These are phyloP conservation scores for Fistularia commersonii DNA, from an alignment of 2,797 vertebrate species.

Conservation along the genomic window DNA sequence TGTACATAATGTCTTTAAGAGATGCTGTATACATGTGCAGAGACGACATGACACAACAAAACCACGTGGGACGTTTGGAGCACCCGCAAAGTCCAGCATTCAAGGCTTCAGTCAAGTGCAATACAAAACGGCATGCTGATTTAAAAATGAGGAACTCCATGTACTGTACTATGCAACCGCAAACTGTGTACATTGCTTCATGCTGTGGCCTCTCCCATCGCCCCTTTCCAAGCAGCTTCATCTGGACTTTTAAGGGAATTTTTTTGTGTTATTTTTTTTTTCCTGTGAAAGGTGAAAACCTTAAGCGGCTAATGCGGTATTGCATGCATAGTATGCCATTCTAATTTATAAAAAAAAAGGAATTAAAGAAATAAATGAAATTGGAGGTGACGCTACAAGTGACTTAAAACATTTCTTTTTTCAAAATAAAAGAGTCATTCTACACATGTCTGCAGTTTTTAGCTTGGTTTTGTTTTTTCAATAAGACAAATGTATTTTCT, in stretches of 20 bases:
- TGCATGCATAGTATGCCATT: constrained; percentile 90
- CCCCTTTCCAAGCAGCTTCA: constrained; percentile 82
- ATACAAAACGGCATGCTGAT: constrained; percentile 88
- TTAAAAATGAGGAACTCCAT: constrained; percentile 85
- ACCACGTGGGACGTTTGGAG: constrained; percentile 34
- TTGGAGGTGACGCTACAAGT: constrained; percentile 84
- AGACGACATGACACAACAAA: constrained; percentile 22
- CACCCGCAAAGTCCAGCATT: constrained; percentile 54
- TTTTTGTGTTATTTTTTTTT: constrained; percentile 49
- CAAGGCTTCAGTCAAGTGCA: constrained; percentile 79
- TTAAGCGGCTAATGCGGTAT: constrained; percentile 83
- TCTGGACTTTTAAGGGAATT: constrained; percentile 70
- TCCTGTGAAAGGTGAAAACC: constrained; percentile 81
- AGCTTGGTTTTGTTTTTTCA: no score
- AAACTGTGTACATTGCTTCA: constrained; percentile 90
- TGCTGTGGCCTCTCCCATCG: constrained; percentile 76
- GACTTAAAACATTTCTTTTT: constrained; percentile 86
- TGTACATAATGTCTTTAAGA: constrained; percentile 70
- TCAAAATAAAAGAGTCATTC: constrained; percentile 79
- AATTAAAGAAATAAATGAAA: constrained; percentile 75
- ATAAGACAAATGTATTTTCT: no score
- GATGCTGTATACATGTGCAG: constrained; percentile 61
- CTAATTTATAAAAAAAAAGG: constrained; percentile 85
- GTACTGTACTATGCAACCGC: constrained; percentile 79
- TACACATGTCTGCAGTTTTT: constrained; percentile 26